These are phyloP conservation scores for Sarcophaga bullata DNA, from an alignment of 1,140 invertebrate species.

Conservation along the genomic window DNA sequence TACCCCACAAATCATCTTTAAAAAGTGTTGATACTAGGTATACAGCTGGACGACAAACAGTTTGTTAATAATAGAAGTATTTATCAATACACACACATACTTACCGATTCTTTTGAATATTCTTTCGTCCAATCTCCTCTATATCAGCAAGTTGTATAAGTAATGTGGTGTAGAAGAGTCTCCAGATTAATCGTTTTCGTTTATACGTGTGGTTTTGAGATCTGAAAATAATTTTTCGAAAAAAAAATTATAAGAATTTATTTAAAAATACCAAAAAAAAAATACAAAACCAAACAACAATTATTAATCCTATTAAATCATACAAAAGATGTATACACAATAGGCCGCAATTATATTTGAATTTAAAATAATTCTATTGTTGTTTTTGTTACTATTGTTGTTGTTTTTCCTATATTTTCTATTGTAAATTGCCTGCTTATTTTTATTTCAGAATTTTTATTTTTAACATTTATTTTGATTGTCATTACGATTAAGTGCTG, in stretches of 20 bases:
- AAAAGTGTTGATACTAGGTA: too few relatives aligned
- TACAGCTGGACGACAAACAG: too few relatives aligned
- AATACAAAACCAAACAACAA: too few relatives aligned
- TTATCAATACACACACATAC: conserved; percentile 52
- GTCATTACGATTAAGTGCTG: conserved; percentile 20
- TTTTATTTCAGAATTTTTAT: too few relatives aligned
- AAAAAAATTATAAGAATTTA: conserved; percentile 5
- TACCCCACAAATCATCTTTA: too few relatives aligned
- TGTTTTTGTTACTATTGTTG: too few relatives aligned
- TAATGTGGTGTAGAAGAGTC: conserved; percentile 66
- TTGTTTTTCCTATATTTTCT: too few relatives aligned
- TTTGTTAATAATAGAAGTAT: too few relatives aligned
- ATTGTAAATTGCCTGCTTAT: too few relatives aligned
- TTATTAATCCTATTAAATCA: not conserved
- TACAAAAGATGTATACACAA: not conserved
- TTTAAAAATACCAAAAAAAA: not conserved
- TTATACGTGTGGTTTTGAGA: conserved; percentile 67
- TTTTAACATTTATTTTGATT: not conserved
- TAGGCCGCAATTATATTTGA: not conserved
- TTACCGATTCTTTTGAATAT: conserved; percentile 77
- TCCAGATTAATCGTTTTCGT: conserved; percentile 61
- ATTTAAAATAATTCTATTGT: too few relatives aligned
- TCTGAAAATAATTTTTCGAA: conserved; percentile 60
- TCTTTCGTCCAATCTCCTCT: conserved; percentile 75
- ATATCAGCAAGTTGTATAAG: conserved; percentile 70